Evolutionary conservation across 2,113 vertebrate species (phyloP).

Genomic region (Amblyopsis rosae): DNA sequence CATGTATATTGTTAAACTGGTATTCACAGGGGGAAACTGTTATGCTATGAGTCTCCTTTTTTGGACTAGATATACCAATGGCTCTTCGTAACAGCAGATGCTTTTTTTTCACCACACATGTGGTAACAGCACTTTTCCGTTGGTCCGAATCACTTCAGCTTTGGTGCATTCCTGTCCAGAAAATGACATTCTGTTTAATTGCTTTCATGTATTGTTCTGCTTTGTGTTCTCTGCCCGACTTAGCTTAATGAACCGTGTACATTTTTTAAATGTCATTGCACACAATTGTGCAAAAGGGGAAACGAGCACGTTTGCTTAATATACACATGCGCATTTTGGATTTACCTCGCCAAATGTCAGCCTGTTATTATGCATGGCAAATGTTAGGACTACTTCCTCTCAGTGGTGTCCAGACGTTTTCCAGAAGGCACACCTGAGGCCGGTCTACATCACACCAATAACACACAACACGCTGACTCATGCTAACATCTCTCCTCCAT

Average conservation of each 20-base stretch:
- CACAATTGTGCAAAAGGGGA: constrained; percentile 15
- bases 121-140: too few relatives aligned
- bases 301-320: constrained; percentile 41
- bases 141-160: too few relatives aligned
- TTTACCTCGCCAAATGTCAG: constrained; percentile 22
- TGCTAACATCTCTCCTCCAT: constrained; percentile 23
- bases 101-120: too few relatives aligned
- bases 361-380: constrained; percentile 24
- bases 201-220: not conserved
- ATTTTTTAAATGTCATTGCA: constrained; percentile 11
- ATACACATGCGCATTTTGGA: constrained; percentile 40
- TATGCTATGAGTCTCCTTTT: constrained; percentile 3
- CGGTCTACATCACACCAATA: constrained; percentile 8
- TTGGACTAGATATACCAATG: too few relatives aligned
- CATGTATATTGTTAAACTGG: constrained; percentile 10
- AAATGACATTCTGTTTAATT: too few relatives aligned
- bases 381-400: constrained; percentile 32
- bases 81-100: too few relatives aligned
- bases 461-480: not conserved
- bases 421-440: constrained; percentile 45
- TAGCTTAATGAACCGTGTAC: too few relatives aligned
- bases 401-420: constrained; percentile 37
- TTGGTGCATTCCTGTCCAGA: too few relatives aligned
- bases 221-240: not conserved
- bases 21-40: constrained; percentile 3